These are phyloP conservation scores for Momotus momota DNA, from an alignment of 2,797 vertebrate genomes.

Conservation along the genomic window DNA sequence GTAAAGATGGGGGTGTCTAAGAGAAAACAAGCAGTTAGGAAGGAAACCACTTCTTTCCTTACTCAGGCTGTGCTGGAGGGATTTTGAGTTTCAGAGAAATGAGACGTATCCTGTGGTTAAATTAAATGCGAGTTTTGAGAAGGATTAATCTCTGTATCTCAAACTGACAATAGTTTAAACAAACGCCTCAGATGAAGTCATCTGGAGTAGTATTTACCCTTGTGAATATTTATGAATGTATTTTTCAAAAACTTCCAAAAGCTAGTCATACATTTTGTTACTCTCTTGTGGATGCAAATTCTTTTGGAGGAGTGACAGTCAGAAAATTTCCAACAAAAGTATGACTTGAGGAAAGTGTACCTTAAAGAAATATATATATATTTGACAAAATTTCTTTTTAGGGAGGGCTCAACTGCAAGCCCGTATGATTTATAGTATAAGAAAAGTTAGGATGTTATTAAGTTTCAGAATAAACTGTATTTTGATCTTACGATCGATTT, in stretches of 20 bases:
- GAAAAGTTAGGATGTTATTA: neutral
- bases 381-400: neutral
- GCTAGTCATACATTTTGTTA: neutral
- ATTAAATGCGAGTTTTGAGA: neutral
- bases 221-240: neutral
- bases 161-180: slow-evolving; percentile 48
- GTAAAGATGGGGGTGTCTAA: neutral
- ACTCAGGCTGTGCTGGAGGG: neutral
- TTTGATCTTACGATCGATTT: neutral
- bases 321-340: neutral
- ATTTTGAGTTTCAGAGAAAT: slow-evolving; percentile 42
- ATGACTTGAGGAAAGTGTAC: neutral
- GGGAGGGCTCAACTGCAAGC: neutral
- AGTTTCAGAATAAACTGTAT: neutral
- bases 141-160: slow-evolving; percentile 36
- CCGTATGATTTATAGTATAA: neutral
- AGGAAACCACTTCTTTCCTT: slow-evolving; percentile 61
- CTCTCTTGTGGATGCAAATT: neutral
- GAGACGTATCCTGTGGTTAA: slow-evolving; percentile 30
- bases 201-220: neutral
- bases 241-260: neutral
- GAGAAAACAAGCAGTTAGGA: slow-evolving; percentile 62
- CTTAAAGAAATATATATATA: neutral
- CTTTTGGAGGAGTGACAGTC: neutral
- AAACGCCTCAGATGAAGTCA: neutral